Evolutionary conservation across 2,113 vertebrate genomes (phyloP).

Genomic region (Polypterus senegalus): DNA sequence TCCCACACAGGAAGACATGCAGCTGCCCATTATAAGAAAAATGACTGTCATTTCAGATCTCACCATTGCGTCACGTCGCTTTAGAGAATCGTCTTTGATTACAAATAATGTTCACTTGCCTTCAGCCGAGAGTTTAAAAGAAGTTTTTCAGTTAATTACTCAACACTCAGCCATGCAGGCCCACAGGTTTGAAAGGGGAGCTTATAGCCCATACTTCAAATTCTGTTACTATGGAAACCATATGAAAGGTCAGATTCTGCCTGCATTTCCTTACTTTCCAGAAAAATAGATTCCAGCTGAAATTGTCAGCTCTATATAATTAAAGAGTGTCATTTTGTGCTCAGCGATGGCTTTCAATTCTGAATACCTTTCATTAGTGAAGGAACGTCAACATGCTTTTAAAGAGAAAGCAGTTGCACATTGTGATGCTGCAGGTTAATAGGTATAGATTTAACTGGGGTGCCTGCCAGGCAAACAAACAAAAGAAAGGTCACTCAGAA

Average conservation of each 20-base stretch:
- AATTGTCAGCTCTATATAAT: conserved; percentile 27
- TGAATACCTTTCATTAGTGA: conserved; percentile 15
- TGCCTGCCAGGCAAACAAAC: no score
- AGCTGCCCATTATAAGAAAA: no score
- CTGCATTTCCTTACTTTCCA: conserved; percentile 27
- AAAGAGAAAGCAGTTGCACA: not conserved
- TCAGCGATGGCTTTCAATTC: conserved; percentile 5
- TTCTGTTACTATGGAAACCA: conserved; percentile 46
- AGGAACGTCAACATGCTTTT: conserved; percentile 5
- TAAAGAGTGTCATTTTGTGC: conserved; percentile 26
- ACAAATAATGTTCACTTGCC: conserved; percentile 11
- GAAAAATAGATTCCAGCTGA: conserved; percentile 19
- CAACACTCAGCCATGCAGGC: conserved; percentile 21
- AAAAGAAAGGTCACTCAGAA: no score
- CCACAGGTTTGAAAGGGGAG: conserved; percentile 36
- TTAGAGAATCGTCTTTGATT: conserved; percentile 1
- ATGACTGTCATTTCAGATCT: no score
- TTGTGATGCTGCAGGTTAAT: no score
- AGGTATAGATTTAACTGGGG: no score
- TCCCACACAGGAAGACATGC: no score
- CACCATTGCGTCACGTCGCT: no score
- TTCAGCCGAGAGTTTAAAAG: conserved; percentile 12
- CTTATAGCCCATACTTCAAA: conserved; percentile 28
- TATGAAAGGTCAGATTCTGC: conserved; percentile 28
- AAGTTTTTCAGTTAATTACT: conserved; percentile 34